phyloP scores from a whole-genome alignment of 2,797 vertebrate species.

The Chaetophractus vellerosus region DNA sequence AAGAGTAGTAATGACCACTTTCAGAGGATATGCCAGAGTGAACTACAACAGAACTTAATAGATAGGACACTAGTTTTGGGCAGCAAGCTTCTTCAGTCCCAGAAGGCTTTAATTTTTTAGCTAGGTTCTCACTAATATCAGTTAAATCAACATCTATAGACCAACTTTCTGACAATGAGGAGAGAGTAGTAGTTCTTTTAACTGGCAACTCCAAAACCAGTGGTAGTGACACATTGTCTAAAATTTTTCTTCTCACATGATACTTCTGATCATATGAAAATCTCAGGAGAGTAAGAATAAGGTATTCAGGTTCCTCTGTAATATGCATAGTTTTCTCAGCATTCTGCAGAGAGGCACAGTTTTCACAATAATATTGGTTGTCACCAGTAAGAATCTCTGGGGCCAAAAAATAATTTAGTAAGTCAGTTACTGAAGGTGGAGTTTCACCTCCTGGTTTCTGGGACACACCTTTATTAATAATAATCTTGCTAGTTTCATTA shows the following conservation, averaged over 20 bases:
- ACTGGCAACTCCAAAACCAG: constrained; percentile 94
- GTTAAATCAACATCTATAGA: constrained; percentile 93
- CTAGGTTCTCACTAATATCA: constrained; percentile 96
- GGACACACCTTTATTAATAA: constrained; percentile 83
- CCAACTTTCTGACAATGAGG: constrained; percentile 87
- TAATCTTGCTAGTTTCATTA: constrained; percentile 79
- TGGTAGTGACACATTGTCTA: constrained; percentile 97
- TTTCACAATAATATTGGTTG: constrained; percentile 98
- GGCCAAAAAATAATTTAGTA: constrained; percentile 97
- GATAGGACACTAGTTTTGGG: constrained; percentile 92
- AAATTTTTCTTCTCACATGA: constrained; percentile 97
- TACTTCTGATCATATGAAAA: constrained; percentile 98
- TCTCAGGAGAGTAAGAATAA: constrained; percentile 97
- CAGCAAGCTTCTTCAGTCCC: constrained; percentile 92
- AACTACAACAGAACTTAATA: constrained; percentile 97
- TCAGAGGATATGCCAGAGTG: constrained; percentile 98
- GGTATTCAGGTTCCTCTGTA: constrained; percentile 96
- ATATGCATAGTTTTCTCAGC: constrained; percentile 98
- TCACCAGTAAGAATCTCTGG: constrained; percentile 98
- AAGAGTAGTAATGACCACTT: constrained; percentile 99
- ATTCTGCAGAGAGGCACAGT: constrained; percentile 96
- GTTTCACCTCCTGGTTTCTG: constrained; percentile 87
- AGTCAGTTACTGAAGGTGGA: constrained; percentile 95
- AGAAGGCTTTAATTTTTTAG: constrained; percentile 98
- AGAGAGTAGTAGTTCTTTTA: constrained; percentile 86